Conservation (phyloP, 2,888 invertebrate species). For the Chaetogeoica ovagalla region DNA sequence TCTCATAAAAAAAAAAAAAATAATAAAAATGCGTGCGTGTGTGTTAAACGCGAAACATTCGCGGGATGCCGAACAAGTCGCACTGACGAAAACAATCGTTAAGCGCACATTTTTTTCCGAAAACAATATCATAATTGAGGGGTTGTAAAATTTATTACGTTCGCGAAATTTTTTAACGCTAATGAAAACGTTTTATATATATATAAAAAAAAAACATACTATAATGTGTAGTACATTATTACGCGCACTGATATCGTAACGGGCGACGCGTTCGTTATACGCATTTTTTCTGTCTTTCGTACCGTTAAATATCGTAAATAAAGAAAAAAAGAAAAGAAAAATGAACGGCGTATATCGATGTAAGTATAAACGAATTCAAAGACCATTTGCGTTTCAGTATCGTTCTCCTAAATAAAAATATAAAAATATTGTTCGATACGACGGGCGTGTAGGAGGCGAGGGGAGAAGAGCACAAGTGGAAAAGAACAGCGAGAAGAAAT, state of each 20-base stretch:
- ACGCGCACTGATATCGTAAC: conserved; percentile 18
- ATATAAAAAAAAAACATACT: conserved; percentile 20
- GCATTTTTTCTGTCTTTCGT: conserved; percentile 7
- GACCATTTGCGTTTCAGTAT: conserved; percentile 41
- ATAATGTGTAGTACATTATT: background rate
- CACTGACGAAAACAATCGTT: too few species aligned
- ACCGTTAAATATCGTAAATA: conserved; percentile 34
- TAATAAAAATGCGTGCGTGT: too few species aligned
- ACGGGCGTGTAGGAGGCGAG: background rate
- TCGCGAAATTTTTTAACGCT: background rate
- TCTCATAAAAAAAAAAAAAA: too few species aligned
- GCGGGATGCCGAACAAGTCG: too few species aligned
- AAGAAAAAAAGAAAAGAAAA: too few species aligned
- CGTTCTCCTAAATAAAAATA: conserved; percentile 43
- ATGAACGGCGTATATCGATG: conserved; percentile 12
- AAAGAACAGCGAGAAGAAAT: conserved; percentile 42
- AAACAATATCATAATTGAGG: conserved; percentile 9
- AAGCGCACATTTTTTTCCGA: too few species aligned
- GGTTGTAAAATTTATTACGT: background rate
- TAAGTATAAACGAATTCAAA: conserved; percentile 43
- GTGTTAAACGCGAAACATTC: too few species aligned
- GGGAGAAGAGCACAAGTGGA: background rate
- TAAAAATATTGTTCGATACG: conserved; percentile 46
- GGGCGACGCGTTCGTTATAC: conserved; percentile 8
- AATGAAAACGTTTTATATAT: conserved; percentile 17